Evolutionary conservation across 2,113 vertebrate species (phyloP).

Genomic region (Tursiops truncatus): DNA sequence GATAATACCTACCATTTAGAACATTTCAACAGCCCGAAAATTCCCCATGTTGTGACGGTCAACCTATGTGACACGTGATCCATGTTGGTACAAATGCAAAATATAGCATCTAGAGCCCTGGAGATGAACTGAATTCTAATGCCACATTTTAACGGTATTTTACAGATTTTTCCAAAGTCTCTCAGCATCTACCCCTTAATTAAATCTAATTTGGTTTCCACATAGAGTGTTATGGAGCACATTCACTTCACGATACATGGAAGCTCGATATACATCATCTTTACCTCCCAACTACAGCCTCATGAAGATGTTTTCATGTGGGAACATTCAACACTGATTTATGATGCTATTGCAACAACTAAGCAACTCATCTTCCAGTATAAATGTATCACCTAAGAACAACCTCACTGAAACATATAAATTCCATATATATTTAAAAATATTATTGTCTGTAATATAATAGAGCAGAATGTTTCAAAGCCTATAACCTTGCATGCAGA

Average conservation of each 20-base stretch:
- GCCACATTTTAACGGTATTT: slow-evolving; percentile 6
- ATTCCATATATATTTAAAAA: slow-evolving; percentile 86
- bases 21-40: background rate
- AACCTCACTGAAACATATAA: slow-evolving; percentile 85
- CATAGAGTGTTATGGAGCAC: slow-evolving; percentile 49
- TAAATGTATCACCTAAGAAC: slow-evolving; percentile 76
- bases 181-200: slow-evolving; percentile 68
- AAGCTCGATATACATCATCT: background rate
- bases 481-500: slow-evolving; percentile 86
- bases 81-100: background rate
- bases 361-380: slow-evolving; percentile 83
- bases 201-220: slow-evolving; percentile 73
- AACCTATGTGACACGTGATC: background rate
- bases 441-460: slow-evolving; percentile 88
- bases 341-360: slow-evolving; percentile 72
- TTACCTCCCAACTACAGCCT: slow-evolving; percentile 31
- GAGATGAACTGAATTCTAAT: slow-evolving; percentile 34
- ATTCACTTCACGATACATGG: background rate
- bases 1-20: background rate
- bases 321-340: slow-evolving; percentile 80
- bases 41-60: background rate
- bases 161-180: slow-evolving; percentile 60
- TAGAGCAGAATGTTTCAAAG: slow-evolving; percentile 86
- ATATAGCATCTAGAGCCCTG: background rate
- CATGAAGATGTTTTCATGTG: slow-evolving; percentile 71